A percentile compares a stretch with the other conserved stretches of the same genome.
Evolutionary conservation across 2,888 invertebrate species (phyloP).

Genomic region (Glaucopsyche alexis): DNA sequence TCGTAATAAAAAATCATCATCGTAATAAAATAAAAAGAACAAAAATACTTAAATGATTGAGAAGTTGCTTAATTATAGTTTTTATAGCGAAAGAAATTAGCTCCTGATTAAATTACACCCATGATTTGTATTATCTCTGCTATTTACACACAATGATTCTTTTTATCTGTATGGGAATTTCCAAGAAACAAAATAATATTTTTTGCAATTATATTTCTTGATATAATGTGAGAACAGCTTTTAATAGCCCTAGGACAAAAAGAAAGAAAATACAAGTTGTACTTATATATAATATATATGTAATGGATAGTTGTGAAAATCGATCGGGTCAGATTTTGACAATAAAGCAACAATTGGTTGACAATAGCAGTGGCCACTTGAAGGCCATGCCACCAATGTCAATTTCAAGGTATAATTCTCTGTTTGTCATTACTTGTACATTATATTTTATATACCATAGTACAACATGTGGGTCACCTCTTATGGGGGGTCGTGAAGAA

Average conservation of each 20-base stretch:
- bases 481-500: too few relatives aligned
- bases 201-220: background rate
- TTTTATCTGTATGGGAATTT: constrained; percentile 3
- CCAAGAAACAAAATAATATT: background rate
- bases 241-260: background rate
- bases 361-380: constrained; percentile 5
- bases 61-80: background rate
- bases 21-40: too few relatives aligned
- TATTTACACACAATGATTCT: background rate
- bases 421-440: background rate
- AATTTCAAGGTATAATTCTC: background rate
- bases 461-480: too few relatives aligned
- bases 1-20: too few relatives aligned
- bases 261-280: background rate
- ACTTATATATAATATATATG: background rate
- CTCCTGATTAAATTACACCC: background rate
- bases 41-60: too few relatives aligned
- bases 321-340: background rate
- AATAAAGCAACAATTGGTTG: background rate
- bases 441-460: too few relatives aligned
- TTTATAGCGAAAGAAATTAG: background rate
- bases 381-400: background rate
- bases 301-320: background rate
- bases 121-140: background rate
- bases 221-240: background rate